phyloP scores from a whole-genome alignment of 2,888 invertebrate genomes.

The Ophioninae sp. region DNA sequence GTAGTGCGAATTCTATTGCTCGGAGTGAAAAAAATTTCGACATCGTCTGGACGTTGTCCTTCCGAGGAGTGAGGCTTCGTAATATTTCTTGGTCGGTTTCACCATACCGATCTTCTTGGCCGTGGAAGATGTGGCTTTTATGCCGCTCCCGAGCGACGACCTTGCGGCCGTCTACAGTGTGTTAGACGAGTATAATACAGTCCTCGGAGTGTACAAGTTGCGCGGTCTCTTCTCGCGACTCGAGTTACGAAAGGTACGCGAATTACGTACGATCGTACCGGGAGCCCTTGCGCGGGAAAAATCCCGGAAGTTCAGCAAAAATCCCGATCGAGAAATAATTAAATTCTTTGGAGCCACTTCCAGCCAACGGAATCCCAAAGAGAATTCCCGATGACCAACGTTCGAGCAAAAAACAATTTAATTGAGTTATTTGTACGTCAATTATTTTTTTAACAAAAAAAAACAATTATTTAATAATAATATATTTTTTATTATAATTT shows the following conservation, averaged over 20 bases:
- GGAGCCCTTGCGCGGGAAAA: slow-evolving; percentile 50
- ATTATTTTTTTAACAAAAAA: too few species aligned
- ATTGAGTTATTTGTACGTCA: background rate
- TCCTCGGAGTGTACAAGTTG: background rate
- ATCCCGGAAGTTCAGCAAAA: slow-evolving; percentile 51
- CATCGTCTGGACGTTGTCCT: slow-evolving; percentile 43
- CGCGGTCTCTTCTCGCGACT: background rate
- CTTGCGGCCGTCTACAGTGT: slow-evolving; percentile 39
- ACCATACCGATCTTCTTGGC: slow-evolving; percentile 30
- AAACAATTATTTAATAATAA: too few species aligned
- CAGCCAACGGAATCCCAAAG: slow-evolving; percentile 1
- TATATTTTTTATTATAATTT: too few species aligned
- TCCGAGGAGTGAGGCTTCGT: slow-evolving; percentile 40
- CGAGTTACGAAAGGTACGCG: slow-evolving; percentile 1
- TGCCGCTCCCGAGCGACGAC: slow-evolving; percentile 61
- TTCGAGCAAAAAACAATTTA: background rate
- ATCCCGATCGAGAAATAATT: slow-evolving; percentile 14
- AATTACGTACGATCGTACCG: slow-evolving; percentile 7
- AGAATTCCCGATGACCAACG: background rate
- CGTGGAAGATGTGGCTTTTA: slow-evolving; percentile 39
- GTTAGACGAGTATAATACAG: slow-evolving; percentile 7
- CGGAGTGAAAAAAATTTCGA: slow-evolving; percentile 49
- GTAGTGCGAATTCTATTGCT: slow-evolving; percentile 47
- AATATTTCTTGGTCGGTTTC: slow-evolving; percentile 50
- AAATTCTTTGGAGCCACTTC: slow-evolving; percentile 5